These are phyloP conservation scores for Aethina tumida DNA, from an alignment of 1,140 invertebrate species.

Conservation along the genomic window DNA sequence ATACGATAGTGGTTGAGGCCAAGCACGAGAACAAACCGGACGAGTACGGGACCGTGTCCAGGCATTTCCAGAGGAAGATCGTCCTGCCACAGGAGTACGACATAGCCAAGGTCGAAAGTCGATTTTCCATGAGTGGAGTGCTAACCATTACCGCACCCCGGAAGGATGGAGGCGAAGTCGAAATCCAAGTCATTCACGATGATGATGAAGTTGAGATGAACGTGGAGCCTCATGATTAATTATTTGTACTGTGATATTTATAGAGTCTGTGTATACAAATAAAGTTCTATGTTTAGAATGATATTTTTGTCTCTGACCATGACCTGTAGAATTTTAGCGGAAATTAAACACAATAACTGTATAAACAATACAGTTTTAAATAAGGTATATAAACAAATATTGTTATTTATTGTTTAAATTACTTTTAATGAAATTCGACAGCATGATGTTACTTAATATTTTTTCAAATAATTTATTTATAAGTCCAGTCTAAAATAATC, in stretches of 20 bases:
- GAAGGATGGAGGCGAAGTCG: neutral
- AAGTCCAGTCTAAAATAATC: too few relatives aligned
- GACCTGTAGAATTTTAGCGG: too few relatives aligned
- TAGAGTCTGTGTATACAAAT: neutral
- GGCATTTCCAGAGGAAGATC: slow-evolving; percentile 3
- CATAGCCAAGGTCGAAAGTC: neutral
- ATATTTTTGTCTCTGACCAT: too few relatives aligned
- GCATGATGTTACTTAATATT: neutral
- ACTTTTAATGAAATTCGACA: neutral
- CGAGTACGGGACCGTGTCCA: neutral
- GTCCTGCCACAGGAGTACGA: neutral
- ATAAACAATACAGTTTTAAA: neutral
- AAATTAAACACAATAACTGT: neutral
- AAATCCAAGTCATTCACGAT: neutral
- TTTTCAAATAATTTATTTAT: neutral
- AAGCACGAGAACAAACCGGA: slow-evolving; percentile 1
- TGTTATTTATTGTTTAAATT: neutral
- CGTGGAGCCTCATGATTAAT: neutral
- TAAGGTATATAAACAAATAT: neutral
- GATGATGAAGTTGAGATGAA: neutral
- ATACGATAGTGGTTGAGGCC: neutral
- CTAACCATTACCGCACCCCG: neutral
- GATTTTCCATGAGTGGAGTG: neutral
- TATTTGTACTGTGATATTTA: neutral
- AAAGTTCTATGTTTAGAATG: neutral